Conservation (phyloP, 1,140 invertebrate genomes). For the Chionoecetes opilio region DNA sequence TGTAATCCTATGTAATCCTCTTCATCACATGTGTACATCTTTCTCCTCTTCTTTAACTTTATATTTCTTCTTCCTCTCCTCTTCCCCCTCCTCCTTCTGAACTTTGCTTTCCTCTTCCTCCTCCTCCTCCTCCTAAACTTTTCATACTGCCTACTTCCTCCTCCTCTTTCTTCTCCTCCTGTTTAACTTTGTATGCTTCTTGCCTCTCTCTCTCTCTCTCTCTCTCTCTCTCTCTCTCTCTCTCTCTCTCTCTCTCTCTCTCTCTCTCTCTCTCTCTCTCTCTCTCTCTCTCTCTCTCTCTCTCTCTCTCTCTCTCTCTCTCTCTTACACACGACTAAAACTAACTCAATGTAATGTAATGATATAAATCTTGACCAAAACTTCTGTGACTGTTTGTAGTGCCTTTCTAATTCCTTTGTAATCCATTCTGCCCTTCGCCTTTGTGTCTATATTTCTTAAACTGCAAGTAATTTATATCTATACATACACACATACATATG, state of each 20-base stretch:
- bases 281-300: not conserved
- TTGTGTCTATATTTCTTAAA: not conserved
- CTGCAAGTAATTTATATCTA: not conserved
- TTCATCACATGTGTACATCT: too few species aligned
- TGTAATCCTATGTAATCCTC: too few species aligned
- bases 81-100: not conserved
- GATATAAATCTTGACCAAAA: too few species aligned
- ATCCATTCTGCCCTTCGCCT: not conserved
- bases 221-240: not conserved
- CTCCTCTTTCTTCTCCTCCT: not conserved
- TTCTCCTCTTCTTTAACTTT: not conserved
- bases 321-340: too few species aligned
- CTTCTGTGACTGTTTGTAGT: too few species aligned
- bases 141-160: constrained; percentile 1
- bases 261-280: not conserved
- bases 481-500: not conserved
- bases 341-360: too few species aligned
- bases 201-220: not conserved
- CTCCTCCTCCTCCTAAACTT: not conserved
- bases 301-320: too few species aligned
- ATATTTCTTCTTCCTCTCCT: not conserved
- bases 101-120: not conserved
- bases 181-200: not conserved
- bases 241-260: not conserved
- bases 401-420: too few species aligned